Evolutionary conservation across 2,888 invertebrate species (phyloP), one percentile per base, ranked within the genome.

Genomic region (Dasysyrphus tricinctus): DNA sequence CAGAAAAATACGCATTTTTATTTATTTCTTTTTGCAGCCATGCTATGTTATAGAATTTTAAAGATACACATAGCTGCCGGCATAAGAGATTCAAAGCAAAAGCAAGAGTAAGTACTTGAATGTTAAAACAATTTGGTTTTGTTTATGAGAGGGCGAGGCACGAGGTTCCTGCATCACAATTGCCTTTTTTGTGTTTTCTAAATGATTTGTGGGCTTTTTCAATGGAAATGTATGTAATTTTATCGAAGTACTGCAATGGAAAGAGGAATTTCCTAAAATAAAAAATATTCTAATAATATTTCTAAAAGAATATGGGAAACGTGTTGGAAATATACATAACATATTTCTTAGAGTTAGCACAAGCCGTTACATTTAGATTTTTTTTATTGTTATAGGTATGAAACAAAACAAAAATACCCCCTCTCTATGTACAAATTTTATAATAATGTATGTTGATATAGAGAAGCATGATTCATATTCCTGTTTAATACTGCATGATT

Each of bases 1-100:
- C 86, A 82, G 39, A 69, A 63, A 78, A 81, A 59, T 67, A 39
- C 70, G 78, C 75, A 75, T 78, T 82, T 24, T 86, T 82, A 86
- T 86, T 79, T 86, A 51, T 82, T 69, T 77, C 74, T 34, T 19
- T 77, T 69, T 73, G 59, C 19, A 54, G 69, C 34, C 11, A 51
- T 56, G 32, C 34, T 9, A 51, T 56, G 32, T 63, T 54, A 57
- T 32, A 37, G 19, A 37, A 51, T 51, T 54, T 51, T 54, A 14
- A n/a, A 54, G 32, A 51, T 49, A 39, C 29, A 24, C 9, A n/a
- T 37, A 24, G 1, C 19, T 16, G 39, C 19, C 59, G 3, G 16
- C 12, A n/a, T n/a, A 7, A 3, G 16, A 32, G 5, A 65, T 34
- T 49, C 34, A 49, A 49, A 12, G 11, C 29, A 65, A 49, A 1